Conservation (phyloP, 2,113 vertebrate genomes). For the Menura novaehollandiae region DNA sequence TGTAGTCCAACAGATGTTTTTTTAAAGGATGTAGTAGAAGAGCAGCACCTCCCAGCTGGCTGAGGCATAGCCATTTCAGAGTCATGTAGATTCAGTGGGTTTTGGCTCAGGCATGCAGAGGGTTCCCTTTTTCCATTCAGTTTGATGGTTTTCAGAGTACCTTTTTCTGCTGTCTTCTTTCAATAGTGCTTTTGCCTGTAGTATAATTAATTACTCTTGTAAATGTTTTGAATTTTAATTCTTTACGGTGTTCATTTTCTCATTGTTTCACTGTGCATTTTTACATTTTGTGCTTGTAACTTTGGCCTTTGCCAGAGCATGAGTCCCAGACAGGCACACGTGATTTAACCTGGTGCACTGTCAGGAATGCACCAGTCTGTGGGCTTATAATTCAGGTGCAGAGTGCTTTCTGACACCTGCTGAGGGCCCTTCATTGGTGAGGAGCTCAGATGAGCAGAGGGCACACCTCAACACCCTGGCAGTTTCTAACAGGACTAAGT, state of each 20-base stretch:
- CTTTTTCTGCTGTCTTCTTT: background rate
- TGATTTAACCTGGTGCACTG: background rate
- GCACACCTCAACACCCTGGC: background rate
- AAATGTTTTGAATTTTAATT: background rate
- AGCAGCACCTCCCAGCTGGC: background rate
- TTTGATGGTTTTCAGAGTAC: background rate
- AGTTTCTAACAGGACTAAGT: background rate
- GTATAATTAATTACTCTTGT: background rate
- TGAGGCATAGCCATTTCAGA: background rate
- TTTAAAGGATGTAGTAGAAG: background rate
- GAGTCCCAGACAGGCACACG: rapidly evolving
- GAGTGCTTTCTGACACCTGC: background rate
- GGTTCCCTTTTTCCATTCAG: background rate
- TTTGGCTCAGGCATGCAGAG: background rate
- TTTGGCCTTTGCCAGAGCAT: background rate
- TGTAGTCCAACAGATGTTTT: background rate
- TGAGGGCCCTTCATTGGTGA: background rate
- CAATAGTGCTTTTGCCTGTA: background rate
- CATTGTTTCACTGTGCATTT: background rate
- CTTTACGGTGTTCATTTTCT: background rate
- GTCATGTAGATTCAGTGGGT: background rate
- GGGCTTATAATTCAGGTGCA: background rate
- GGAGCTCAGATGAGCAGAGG: background rate
- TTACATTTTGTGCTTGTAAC: background rate
- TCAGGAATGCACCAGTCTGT: background rate